A percentile compares a stretch with the other conserved stretches of the same genome.
phyloP scores from a whole-genome alignment of 2,113 vertebrate species.

The Falcunculus frontatus region DNA sequence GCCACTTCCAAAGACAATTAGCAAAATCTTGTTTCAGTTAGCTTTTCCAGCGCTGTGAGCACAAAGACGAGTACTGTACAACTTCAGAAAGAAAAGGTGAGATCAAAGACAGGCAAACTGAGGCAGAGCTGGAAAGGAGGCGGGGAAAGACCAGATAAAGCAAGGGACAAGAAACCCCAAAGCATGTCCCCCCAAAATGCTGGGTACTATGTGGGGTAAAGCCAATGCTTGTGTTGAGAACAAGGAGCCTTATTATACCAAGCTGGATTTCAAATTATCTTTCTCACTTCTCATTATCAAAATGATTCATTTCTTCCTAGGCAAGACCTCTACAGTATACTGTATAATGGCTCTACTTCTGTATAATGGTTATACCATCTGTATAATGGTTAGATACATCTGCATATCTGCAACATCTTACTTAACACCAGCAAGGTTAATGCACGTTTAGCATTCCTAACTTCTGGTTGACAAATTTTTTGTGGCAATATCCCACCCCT shows the following conservation, averaged over 20 bases:
- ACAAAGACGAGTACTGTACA: not conserved
- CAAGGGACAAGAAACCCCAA: not conserved
- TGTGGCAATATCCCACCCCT: not conserved
- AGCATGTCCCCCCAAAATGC: not conserved
- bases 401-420: not conserved
- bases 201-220: not conserved
- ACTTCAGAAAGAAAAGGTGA: not conserved
- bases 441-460: fast-evolving
- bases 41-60: not conserved
- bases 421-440: not conserved
- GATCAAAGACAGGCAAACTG: not conserved
- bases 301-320: not conserved
- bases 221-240: not conserved
- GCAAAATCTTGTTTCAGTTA: not conserved
- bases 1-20: not conserved
- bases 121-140: not conserved
- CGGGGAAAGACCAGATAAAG: not conserved
- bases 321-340: not conserved
- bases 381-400: not conserved
- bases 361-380: not conserved
- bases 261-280: not conserved
- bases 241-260: not conserved
- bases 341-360: not conserved
- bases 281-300: not conserved
- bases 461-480: not conserved